These are phyloP conservation scores for Notodonta dromedarius DNA, from an alignment of 2,888 invertebrate species.

Conservation along the genomic window DNA sequence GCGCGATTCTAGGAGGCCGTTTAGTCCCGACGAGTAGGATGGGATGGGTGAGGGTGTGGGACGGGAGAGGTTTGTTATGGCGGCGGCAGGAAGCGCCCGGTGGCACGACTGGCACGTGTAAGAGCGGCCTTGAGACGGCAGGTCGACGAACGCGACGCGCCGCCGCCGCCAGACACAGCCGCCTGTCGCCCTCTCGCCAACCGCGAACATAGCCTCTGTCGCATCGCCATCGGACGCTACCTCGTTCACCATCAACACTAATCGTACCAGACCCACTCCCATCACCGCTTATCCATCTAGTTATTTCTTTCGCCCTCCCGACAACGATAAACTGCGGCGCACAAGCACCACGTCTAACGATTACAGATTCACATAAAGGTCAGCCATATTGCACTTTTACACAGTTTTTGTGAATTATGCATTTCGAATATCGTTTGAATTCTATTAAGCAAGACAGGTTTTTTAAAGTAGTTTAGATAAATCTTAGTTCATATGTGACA, in stretches of 20 bases:
- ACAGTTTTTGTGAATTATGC: constrained; percentile 55
- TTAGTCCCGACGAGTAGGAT: constrained; percentile 32
- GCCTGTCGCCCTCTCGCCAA: constrained; percentile 59
- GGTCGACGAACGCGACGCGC: constrained; percentile 75
- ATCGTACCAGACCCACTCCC: constrained; percentile 9
- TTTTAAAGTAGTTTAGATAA: constrained; percentile 43
- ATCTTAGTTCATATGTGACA: constrained; percentile 40
- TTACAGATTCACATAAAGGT: constrained; percentile 44
- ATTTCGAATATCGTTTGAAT: constrained; percentile 58
- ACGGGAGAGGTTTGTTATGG: constrained; percentile 78
- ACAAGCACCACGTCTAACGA: constrained; percentile 18
- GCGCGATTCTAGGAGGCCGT: constrained; percentile 26
- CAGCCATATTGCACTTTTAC: constrained; percentile 51
- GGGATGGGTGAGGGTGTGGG: constrained; percentile 53
- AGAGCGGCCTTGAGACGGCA: constrained; percentile 80
- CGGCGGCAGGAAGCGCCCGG: constrained; percentile 77
- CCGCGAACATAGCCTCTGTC: constrained; percentile 60
- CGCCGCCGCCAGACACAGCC: constrained; percentile 54
- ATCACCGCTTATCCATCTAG: neutral
- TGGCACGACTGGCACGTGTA: constrained; percentile 79
- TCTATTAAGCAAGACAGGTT: constrained; percentile 50
- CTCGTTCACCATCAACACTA: constrained; percentile 40
- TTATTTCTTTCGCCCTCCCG: neutral
- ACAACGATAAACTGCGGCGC: neutral
- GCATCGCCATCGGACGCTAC: constrained; percentile 46